Evolutionary conservation across 2,113 vertebrate species (phyloP).

Genomic region (Spermophilus dauricus): DNA sequence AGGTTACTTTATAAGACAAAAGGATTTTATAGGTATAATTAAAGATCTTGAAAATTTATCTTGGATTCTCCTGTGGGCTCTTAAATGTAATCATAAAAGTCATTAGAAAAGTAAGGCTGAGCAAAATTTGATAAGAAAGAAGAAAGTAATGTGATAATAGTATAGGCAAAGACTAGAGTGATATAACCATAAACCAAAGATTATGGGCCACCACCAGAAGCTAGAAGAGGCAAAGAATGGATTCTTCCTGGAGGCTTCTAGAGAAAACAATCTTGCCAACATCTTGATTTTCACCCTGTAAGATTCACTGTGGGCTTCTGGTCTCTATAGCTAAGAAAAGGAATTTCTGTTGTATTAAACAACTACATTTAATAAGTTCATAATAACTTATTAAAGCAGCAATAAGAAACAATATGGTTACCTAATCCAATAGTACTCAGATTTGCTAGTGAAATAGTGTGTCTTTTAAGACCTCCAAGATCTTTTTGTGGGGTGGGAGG

Average conservation of each 20-base stretch:
- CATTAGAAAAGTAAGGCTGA: background rate
- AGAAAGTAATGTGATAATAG: background rate
- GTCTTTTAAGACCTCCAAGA: background rate
- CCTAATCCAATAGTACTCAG: background rate
- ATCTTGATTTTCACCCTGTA: background rate
- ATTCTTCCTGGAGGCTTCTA: background rate
- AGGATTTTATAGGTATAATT: background rate
- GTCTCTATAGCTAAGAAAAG: background rate
- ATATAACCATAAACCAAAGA: background rate
- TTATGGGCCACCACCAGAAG: background rate
- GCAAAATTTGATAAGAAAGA: background rate
- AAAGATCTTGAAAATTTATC: background rate
- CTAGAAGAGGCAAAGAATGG: background rate
- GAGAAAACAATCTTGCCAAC: background rate
- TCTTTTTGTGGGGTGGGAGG: background rate
- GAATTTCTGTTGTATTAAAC: constrained; percentile 1
- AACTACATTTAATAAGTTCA: constrained; percentile 10
- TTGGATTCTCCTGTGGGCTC: background rate
- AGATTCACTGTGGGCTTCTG: background rate
- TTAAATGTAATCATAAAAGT: background rate
- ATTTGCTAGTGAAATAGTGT: background rate
- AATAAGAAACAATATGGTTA: background rate
- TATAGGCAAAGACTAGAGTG: background rate
- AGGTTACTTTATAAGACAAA: background rate
- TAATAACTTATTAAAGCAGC: background rate